These are phyloP conservation scores for Apocheima hispidaria DNA, from an alignment of 2,888 invertebrate species.

Conservation along the genomic window DNA sequence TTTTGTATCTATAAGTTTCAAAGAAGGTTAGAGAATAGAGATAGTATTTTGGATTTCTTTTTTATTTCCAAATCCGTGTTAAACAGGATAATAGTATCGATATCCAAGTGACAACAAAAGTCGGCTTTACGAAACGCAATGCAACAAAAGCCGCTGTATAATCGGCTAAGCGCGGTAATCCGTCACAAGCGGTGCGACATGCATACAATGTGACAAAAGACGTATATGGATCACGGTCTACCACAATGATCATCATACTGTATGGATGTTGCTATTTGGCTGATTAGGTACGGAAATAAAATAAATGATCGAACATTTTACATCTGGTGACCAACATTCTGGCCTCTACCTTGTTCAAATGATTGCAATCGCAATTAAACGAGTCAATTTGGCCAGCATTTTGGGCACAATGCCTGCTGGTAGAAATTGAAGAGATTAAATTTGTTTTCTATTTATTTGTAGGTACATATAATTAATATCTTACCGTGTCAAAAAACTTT, in stretches of 20 bases:
- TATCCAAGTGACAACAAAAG: constrained; percentile 42
- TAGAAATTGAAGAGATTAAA: too few species aligned
- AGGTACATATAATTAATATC: too few species aligned
- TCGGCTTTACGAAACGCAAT: constrained; percentile 57
- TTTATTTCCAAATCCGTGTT: constrained; percentile 14
- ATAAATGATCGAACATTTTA: background rate
- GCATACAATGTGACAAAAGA: constrained; percentile 60
- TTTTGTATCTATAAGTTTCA: too few species aligned
- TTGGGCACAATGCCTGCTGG: too few species aligned
- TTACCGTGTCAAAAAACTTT: too few species aligned
- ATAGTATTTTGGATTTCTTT: background rate
- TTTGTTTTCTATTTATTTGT: too few species aligned
- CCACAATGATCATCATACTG: constrained; percentile 28
- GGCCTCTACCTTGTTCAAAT: too few species aligned
- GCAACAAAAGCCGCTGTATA: constrained; percentile 62
- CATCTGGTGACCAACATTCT: too few species aligned
- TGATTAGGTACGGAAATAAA: background rate
- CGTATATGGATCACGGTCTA: constrained; percentile 49
- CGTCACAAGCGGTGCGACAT: constrained; percentile 69
- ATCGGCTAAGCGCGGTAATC: constrained; percentile 75
- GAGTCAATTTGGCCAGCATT: too few species aligned
- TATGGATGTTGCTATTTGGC: background rate
- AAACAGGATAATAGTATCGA: constrained; percentile 38
- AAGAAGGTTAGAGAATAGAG: too few species aligned
- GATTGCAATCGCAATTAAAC: too few species aligned